Evolutionary conservation across 2,113 vertebrate species (phyloP).

Genomic region (Phoxinus phoxinus): DNA sequence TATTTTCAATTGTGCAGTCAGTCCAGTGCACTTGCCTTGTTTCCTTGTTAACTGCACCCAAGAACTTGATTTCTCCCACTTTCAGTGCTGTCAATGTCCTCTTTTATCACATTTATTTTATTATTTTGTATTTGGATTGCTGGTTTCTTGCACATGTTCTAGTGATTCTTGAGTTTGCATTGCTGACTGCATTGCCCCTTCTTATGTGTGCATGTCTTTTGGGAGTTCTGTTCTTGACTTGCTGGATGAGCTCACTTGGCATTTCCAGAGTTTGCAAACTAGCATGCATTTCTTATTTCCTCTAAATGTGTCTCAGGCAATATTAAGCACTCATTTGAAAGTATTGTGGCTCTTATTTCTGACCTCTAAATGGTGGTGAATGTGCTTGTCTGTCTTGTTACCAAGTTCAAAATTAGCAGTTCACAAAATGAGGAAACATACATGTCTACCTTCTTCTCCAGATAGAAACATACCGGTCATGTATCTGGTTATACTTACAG

Average conservation of each 20-base stretch:
- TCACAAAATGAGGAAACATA: not conserved
- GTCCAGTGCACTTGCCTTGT: not conserved
- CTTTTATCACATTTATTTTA: not conserved
- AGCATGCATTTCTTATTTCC: not conserved
- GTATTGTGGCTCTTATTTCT: not conserved
- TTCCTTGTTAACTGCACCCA: not conserved
- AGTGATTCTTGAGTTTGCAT: not conserved
- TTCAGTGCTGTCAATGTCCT: not conserved
- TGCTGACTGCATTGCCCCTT: not conserved
- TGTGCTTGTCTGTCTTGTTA: not conserved
- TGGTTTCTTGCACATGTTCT: not conserved
- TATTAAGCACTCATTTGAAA: conserved; percentile 2
- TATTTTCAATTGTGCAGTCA: not conserved
- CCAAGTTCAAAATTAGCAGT: not conserved
- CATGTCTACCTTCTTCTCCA: not conserved
- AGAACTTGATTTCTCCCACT: not conserved
- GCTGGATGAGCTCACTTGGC: conserved; percentile 10
- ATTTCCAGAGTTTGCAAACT: conserved; percentile 14
- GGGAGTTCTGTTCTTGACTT: not conserved
- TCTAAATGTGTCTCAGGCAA: not conserved
- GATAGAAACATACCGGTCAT: not conserved
- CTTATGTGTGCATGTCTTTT: not conserved
- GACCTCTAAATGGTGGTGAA: not conserved
- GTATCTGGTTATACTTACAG: not conserved
- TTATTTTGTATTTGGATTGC: not conserved